Percentiles rank a stretch among this genome's conserved stretches.
phyloP scores from a whole-genome alignment of 2,113 vertebrate species.

The Myxocyprinus asiaticus region DNA sequence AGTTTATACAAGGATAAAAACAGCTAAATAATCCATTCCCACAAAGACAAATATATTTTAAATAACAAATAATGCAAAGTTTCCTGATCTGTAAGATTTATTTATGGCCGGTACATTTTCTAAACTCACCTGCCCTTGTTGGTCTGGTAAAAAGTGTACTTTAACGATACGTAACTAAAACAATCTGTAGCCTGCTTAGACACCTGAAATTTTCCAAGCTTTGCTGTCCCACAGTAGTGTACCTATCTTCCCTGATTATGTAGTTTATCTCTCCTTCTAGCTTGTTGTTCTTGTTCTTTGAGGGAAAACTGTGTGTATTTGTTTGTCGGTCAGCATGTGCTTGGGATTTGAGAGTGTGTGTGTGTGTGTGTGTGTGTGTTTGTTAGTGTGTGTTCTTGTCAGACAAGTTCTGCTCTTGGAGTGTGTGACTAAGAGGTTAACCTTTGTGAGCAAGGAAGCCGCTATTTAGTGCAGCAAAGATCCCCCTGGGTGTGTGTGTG shows the following conservation, averaged over 20 bases:
- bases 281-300: no score
- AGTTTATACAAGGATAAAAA: no score
- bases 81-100: no score
- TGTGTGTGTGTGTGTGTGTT: background rate
- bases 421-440: slow-evolving; percentile 68
- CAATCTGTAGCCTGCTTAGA: background rate
- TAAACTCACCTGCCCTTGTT: no score
- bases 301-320: no score
- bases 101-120: no score
- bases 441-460: slow-evolving; percentile 60
- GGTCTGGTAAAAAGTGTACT: no score
- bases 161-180: background rate
- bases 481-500: slow-evolving; percentile 54
- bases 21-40: no score
- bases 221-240: background rate
- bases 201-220: background rate
- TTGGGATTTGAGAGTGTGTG: background rate
- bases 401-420: slow-evolving; percentile 30
- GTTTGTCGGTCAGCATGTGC: no score
- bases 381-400: background rate
- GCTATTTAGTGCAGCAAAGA: slow-evolving; percentile 62
- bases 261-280: slow-evolving; percentile 10
- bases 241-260: background rate
- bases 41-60: no score
- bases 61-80: no score